Base-by-base conservation (phyloP, 2,113 vertebrate species). In the Poicephalus gulielmi region DNA sequence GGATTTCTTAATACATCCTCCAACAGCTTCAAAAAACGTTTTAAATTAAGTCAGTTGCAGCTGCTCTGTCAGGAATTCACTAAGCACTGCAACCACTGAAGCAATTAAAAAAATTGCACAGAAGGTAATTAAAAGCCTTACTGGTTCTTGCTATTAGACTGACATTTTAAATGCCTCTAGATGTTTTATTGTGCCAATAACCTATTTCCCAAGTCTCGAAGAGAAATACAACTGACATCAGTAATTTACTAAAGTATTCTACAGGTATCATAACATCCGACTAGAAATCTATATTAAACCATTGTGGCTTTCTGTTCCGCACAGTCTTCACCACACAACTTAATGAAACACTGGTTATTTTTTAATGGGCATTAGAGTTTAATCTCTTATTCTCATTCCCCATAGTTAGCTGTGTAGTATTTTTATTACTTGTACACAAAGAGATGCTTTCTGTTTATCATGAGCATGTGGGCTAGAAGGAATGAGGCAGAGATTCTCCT, bases 61-160 rank as follows among this genome's bases (percentile, higher is more conserved):
- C 98, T 98, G 97, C 96, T 98, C 97, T 98, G 97, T 98, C 97
- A 98, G 98, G 96, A 98, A 96, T 97, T 98, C 97, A 97, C 98
- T 98, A 98, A 98, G 96, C 91, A 77, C 97, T 98, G 90, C 95
- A 98, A 95, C 97, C 98, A 98, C 98, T 50, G 73, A 98, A 98
- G 98, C 98, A 98, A 98, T 98, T 98, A 97, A 98, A 98, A 98
- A 98, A 98, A 98, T 99, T 99, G 99, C 99, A 99, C 99, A 99
- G 99, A 99, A 99, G 99, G 99, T 99, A 99, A 99, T 99, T 99
- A 99, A 99, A 99, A 99, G 99, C 98, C 99, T 99, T 99, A 99
- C 98, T 99, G 99, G 98, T 99, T 99, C 98, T 98, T 98, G 98
- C 98, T 98, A 98, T 98, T 99, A 99, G 98, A 98, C 98, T 98